Base-by-base conservation (phyloP, 2,113 vertebrate genomes). In the Micromys minutus region DNA sequence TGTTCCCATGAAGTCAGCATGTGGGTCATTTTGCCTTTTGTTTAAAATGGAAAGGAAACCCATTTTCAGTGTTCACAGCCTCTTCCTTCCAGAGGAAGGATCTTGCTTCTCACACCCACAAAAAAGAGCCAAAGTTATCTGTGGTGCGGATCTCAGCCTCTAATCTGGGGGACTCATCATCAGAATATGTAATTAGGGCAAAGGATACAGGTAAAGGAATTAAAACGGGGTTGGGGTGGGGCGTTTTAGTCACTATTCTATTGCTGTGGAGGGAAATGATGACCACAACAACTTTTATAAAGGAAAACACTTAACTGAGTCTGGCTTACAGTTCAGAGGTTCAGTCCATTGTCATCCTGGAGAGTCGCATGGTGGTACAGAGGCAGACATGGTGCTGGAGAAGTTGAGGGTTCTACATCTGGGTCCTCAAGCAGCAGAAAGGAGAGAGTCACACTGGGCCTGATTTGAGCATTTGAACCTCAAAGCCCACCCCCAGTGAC, bases 351-450 rank as follows among this genome's bases (percentile, higher is more conserved):
- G n/a, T 42, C 6, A 13, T 12, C 10, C 42, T 39, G 57, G 55
- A 7, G 1, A 15, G 15, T 1, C 19, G 26, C n/a, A 31, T 63
- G 80, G 15, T 0, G 24, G 7, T 7, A 29, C 2, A 1, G 22
- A 61, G 57, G 24, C 24, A 83, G 55, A 84, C 15, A 36, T 19
- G 42, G 29, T 85, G 61, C 29, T 85, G 83, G 42, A 22, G 59
- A 42, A 5, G 24, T 1, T 63, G 81, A 63, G 26, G 31, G 39
- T 22, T 65, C 59, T 45, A 47, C 42, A 19, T 85, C n/a, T 61
- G 13, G 7, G 31, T 61, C n/a, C 26, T 26, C 39, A 83, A 39
- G n/a, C 57, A 83, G 80, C 36, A 61, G n/a, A n/a, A 42, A 83
- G 79, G 29, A 61, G 80, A 59, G 55, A 59, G n/a, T 29, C n/a